Evolutionary conservation across 2,888 invertebrate genomes (phyloP), one percentile per base, ranked within the genome.

Genomic region (Ceraclea dissimilis): DNA sequence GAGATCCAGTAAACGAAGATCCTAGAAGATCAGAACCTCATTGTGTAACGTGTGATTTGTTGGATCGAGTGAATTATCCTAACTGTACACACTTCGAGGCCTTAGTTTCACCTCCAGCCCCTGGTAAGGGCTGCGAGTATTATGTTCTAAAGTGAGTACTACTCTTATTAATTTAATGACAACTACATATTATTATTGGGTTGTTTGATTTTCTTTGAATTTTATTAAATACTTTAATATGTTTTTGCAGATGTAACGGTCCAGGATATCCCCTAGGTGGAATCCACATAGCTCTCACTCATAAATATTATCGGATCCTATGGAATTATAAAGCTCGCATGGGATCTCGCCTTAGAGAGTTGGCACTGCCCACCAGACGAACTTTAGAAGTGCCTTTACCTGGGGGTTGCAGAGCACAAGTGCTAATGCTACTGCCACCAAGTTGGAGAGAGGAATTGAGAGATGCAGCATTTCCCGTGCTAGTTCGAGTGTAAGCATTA

Each of bases 31-130:
- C 78, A 65, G 89, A 89, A 67, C 87, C 90, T 19, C 79, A 85
- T 63, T 95, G 94, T 73, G 82, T 94, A 65, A 93, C 95, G 1
- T 95, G 95, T 72, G 88, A 91, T 68, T 71, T 84, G 43, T 85
- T 85, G 63, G 88, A 88, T 67, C 80, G 88, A 65, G 80, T 82
- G 66, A 85, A 88, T 69, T 91, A 91, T 73, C 83, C 85, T 52
- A 90, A 93, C 72, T 94, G 93, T 74, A 86, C 90, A 51, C 91
- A 88, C 74, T 92, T 91, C 80, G 82, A 81, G 67, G 90, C 90
- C 51, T 81, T 83, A 65, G 84, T 90, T 66, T 84, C 81, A 47
- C 82, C 82, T 43, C 66, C 76, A 56, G 51, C 59, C 1, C 39
- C 44, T 58, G 64, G 34, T 65, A 66, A 10, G 65, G 62, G 62